Percentiles rank a stretch among this genome's conserved stretches.
Conservation (phyloP, 2,113 vertebrate genomes). For the Daubentonia madagascariensis region DNA sequence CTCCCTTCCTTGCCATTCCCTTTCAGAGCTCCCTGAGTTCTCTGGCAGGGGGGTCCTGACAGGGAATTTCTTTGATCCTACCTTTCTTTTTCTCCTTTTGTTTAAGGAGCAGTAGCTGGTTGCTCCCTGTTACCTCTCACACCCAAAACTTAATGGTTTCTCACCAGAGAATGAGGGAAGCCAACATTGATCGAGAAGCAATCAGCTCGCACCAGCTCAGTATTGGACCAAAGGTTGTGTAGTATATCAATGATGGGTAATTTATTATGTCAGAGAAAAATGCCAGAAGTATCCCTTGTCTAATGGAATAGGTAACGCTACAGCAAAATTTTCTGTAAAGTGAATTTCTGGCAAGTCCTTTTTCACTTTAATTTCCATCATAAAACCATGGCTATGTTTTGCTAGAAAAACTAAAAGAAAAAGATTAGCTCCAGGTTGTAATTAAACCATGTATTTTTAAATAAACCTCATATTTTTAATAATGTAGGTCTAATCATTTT, state of each 20-base stretch:
- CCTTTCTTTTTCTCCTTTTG: neutral
- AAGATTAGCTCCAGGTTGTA: neutral
- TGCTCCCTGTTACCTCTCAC: slow-evolving; percentile 1
- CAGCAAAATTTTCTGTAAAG: slow-evolving; percentile 30
- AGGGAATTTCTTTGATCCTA: slow-evolving; percentile 8
- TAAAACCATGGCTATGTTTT: slow-evolving; percentile 30
- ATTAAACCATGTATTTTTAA: slow-evolving; percentile 51
- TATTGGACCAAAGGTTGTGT: neutral
- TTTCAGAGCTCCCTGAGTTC: neutral
- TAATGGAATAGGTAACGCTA: slow-evolving; percentile 49
- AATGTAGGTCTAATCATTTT: slow-evolving; percentile 37
- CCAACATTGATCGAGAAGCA: slow-evolving; percentile 37
- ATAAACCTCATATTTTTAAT: slow-evolving; percentile 35
- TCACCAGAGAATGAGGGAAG: slow-evolving; percentile 28
- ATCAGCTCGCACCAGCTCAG: neutral
- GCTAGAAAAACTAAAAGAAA: slow-evolving; percentile 26
- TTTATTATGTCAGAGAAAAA: slow-evolving; percentile 61
- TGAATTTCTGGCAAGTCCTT: slow-evolving; percentile 37
- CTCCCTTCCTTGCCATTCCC: neutral
- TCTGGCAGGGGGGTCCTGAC: neutral
- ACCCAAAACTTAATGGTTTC: slow-evolving; percentile 5
- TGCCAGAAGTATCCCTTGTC: slow-evolving; percentile 19
- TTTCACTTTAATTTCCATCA: slow-evolving; percentile 47
- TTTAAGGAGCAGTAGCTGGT: neutral
- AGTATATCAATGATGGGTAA: slow-evolving; percentile 11